Conservation (phyloP, 1,140 invertebrate species). For the Eupristina koningsbergeri region DNA sequence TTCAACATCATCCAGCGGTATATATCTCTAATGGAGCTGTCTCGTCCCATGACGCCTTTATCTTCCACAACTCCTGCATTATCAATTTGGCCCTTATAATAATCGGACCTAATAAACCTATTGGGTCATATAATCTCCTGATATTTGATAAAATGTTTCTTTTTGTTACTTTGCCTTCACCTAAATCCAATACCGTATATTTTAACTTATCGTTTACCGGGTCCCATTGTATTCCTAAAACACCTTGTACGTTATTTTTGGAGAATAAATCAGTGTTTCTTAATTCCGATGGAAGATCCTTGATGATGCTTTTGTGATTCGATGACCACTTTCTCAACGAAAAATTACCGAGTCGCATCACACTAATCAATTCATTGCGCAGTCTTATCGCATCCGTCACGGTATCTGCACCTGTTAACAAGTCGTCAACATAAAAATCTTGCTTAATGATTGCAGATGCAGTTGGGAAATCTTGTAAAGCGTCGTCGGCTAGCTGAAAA, state of each 20-base stretch:
- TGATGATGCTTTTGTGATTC: constrained; percentile 43
- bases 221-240: no score
- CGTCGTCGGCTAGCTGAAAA: no score
- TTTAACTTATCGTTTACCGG: no score
- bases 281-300: background rate
- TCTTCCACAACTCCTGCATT: constrained; percentile 40
- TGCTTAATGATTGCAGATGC: constrained; percentile 53
- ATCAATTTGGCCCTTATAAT: constrained; percentile 39
- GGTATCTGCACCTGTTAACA: constrained; percentile 62
- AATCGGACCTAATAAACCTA: constrained; percentile 34
- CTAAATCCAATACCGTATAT: no score
- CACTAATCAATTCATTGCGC: constrained; percentile 50
- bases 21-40: constrained; percentile 59
- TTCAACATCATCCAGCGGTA: no score
- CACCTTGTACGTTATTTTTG: no score
- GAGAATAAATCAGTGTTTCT: no score
- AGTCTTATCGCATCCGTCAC: constrained; percentile 57
- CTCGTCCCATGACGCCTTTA: constrained; percentile 51
- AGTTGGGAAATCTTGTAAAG: constrained; percentile 51
- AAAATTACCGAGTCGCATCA: constrained; percentile 57
- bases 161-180: constrained; percentile 9
- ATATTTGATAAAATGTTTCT: constrained; percentile 23
- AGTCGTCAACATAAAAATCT: constrained; percentile 70
- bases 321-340: constrained; percentile 59
- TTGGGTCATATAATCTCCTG: constrained; percentile 38